Evolutionary conservation across 2,113 vertebrate species (phyloP).

Genomic region (Anthoscopus minutus): DNA sequence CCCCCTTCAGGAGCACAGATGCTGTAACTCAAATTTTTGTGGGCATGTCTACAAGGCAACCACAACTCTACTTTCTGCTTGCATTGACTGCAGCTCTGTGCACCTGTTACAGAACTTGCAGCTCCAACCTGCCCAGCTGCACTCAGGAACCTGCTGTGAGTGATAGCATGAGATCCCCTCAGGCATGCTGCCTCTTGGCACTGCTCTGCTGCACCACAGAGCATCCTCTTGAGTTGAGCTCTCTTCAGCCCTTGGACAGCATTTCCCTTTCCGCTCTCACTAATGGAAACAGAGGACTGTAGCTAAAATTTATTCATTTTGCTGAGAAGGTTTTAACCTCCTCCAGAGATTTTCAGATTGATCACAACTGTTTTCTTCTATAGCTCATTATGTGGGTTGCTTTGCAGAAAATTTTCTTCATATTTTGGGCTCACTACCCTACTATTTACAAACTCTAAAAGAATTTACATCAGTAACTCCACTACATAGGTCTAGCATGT

Average conservation of each 20-base stretch:
- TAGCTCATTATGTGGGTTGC: background rate
- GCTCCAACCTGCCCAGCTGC: fast-evolving
- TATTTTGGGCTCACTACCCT: background rate
- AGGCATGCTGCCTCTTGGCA: fast-evolving
- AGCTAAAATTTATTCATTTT: background rate
- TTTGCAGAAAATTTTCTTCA: background rate
- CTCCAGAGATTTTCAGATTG: background rate
- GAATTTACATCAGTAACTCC: background rate
- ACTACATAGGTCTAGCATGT: background rate
- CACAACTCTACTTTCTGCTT: background rate
- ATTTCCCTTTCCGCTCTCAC: background rate
- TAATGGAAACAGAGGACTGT: background rate
- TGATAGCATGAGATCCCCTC: background rate
- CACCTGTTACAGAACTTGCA: background rate
- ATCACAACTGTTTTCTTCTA: background rate
- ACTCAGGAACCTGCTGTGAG: no score
- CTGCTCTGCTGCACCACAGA: background rate
- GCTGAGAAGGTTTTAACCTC: background rate
- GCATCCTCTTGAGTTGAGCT: background rate
- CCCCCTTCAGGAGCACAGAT: fast-evolving
- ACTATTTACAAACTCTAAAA: background rate
- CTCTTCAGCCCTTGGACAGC: background rate
- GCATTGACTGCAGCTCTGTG: background rate
- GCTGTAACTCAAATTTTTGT: background rate
- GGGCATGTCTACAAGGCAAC: background rate